Conservation (phyloP, 2,797 vertebrate genomes). For the Benthosema pterotum region DNA sequence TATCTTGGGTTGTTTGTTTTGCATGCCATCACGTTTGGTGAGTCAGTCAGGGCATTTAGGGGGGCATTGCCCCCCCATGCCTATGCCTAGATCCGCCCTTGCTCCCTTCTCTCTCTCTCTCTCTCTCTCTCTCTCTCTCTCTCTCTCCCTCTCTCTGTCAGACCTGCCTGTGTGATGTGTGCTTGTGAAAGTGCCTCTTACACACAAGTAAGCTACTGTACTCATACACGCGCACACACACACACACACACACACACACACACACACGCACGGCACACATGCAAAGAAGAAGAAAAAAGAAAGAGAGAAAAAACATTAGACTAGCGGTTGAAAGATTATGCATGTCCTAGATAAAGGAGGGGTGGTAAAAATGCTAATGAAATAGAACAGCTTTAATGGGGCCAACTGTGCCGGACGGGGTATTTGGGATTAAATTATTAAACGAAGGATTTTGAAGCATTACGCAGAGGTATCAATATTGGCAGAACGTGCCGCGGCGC, state of each 20-base stretch:
- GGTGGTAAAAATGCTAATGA: conserved; percentile 67
- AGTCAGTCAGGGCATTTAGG: no score
- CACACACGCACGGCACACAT: no score
- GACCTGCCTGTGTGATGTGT: conserved; percentile 26
- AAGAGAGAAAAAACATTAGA: conserved; percentile 43
- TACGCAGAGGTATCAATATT: conserved; percentile 44
- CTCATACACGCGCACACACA: neutral
- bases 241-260: no score
- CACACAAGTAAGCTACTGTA: conserved; percentile 51
- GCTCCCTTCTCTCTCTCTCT: conserved; percentile 16
- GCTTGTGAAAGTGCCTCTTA: conserved; percentile 44
- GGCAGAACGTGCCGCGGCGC: conserved; percentile 30
- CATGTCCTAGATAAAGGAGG: conserved; percentile 71
- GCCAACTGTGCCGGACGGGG: conserved; percentile 43
- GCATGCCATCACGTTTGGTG: no score
- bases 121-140: neutral
- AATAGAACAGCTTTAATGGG: conserved; percentile 59
- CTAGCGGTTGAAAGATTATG: conserved; percentile 62
- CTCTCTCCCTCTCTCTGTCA: conserved; percentile 1
- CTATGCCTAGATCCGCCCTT: no score
- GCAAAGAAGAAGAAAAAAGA: no score
- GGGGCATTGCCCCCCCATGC: no score
- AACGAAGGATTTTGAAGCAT: conserved; percentile 51
- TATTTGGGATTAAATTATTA: conserved; percentile 67
- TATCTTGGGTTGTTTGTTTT: no score